Evolutionary conservation across 2,888 invertebrate genomes (phyloP).

Genomic region (Polydrusus cervinus): DNA sequence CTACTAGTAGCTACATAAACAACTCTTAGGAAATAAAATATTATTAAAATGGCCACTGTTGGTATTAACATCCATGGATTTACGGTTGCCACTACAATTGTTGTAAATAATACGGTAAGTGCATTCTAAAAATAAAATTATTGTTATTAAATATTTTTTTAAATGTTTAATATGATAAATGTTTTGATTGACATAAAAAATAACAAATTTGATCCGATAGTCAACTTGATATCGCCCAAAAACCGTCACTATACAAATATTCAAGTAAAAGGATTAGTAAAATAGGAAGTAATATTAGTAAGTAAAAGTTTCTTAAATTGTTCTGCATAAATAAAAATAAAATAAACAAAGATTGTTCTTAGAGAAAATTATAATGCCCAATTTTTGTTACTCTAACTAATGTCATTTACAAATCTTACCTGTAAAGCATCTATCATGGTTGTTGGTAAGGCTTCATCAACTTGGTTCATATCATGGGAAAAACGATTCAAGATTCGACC

Average conservation of each 20-base stretch:
- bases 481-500: conserved; percentile 79
- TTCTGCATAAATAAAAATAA: too few relatives aligned
- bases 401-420: conserved; percentile 44
- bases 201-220: too few relatives aligned
- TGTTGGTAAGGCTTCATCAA: conserved; percentile 72
- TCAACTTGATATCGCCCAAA: too few relatives aligned
- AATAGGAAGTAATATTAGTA: too few relatives aligned
- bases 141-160: neutral
- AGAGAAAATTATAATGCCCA: neutral
- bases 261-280: too few relatives aligned
- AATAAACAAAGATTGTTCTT: too few relatives aligned
- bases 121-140: conserved; percentile 53
- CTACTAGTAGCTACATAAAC: conserved; percentile 57
- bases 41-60: conserved; percentile 44
- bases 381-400: neutral
- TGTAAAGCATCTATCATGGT: conserved; percentile 71
- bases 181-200: too few relatives aligned
- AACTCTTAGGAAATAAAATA: conserved; percentile 56
- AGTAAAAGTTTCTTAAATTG: too few relatives aligned
- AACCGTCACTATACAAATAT: too few relatives aligned
- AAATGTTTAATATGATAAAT: too few relatives aligned
- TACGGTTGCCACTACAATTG: conserved; percentile 54
- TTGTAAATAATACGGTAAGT: conserved; percentile 53
- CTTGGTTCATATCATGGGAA: conserved; percentile 78
- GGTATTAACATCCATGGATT: conserved; percentile 58